Evolutionary conservation across 1,140 invertebrate genomes (phyloP).

Genomic region (Atta texana): DNA sequence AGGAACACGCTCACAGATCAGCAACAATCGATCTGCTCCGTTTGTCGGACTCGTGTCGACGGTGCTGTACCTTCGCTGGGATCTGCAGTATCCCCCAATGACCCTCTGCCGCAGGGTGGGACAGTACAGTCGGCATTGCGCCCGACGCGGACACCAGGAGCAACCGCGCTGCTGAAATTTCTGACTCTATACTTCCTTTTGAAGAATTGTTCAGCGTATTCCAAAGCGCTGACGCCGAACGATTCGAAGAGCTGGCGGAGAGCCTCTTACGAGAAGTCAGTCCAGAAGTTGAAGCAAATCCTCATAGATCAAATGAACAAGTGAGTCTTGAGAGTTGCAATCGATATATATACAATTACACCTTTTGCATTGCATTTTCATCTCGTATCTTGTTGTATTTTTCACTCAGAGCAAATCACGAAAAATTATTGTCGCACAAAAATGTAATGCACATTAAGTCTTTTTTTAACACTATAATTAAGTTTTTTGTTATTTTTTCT

Average conservation of each 20-base stretch:
- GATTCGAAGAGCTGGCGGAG: conserved; percentile 92
- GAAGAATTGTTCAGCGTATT: conserved; percentile 91
- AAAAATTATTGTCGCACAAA: not conserved
- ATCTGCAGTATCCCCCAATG: conserved; percentile 91
- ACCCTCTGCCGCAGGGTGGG: conserved; percentile 94
- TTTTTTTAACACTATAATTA: not conserved
- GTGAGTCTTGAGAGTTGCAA: conserved; percentile 74
- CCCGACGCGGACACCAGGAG: conserved; percentile 82
- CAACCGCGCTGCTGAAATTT: conserved; percentile 89
- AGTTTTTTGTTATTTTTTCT: not conserved
- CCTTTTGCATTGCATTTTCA: not conserved
- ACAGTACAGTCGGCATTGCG: conserved; percentile 88
- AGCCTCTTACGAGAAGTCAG: conserved; percentile 93
- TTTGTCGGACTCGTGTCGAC: conserved; percentile 86
- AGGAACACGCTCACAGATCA: conserved; percentile 56
- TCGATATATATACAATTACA: not conserved
- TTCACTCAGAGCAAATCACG: not conserved
- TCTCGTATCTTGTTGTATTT: not conserved
- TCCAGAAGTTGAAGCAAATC: conserved; percentile 89
- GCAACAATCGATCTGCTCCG: conserved; percentile 82
- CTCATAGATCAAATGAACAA: conserved; percentile 87
- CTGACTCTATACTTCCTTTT: conserved; percentile 92
- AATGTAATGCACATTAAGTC: not conserved
- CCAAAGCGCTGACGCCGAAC: conserved; percentile 89
- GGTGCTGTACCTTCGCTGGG: conserved; percentile 88